These are phyloP conservation scores for Tillus elongatus DNA, from an alignment of 2,888 invertebrate genomes.

Conservation along the genomic window DNA sequence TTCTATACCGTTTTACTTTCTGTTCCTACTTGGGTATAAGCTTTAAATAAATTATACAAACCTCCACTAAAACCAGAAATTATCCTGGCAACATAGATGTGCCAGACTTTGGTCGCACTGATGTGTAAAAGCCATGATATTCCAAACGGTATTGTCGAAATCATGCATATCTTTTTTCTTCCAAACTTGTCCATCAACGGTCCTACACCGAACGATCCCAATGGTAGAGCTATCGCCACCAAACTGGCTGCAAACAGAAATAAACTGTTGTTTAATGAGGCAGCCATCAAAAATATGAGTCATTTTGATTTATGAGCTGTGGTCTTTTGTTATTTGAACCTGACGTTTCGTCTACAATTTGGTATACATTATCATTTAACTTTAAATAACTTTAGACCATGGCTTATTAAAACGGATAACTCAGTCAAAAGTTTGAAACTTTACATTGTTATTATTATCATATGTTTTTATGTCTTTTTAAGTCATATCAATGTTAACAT, in stretches of 20 bases:
- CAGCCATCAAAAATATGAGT: constrained; percentile 1
- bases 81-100: constrained; percentile 45
- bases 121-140: constrained; percentile 45
- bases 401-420: no score
- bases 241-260: constrained; percentile 44
- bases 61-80: constrained; percentile 47
- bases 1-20: no score
- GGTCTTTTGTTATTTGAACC: no score
- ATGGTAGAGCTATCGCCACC: constrained; percentile 46
- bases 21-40: no score
- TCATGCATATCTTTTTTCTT: constrained; percentile 42
- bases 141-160: constrained; percentile 42
- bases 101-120: constrained; percentile 38
- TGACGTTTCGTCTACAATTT: not conserved
- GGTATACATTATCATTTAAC: not conserved
- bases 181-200: constrained; percentile 50
- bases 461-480: no score
- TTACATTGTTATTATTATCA: no score
- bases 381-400: no score
- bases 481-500: no score
- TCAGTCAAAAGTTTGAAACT: no score
- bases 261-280: not conserved
- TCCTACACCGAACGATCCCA: constrained; percentile 47
- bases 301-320: constrained; percentile 6
- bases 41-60: no score